A percentile compares a stretch with the other conserved stretches of the same genome.
These are phyloP conservation scores for Ceratina australensis DNA, from an alignment of 1,140 invertebrate genomes.

Conservation along the genomic window DNA sequence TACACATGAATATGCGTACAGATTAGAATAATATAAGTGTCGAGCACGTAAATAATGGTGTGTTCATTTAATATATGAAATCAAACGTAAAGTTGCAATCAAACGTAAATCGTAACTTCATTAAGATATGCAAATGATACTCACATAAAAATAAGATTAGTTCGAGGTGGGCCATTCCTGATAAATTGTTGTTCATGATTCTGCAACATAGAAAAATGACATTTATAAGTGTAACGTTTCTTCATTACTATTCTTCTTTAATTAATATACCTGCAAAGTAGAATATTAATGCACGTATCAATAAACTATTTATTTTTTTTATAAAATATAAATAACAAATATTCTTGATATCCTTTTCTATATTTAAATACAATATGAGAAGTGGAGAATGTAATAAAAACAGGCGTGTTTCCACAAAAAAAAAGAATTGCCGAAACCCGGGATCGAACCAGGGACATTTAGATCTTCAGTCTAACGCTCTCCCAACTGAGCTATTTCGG, in stretches of 20 bases:
- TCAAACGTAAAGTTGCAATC: too few species aligned
- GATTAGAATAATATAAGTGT: too few species aligned
- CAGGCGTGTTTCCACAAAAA: slow-evolving; percentile 35
- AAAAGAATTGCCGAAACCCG: slow-evolving; percentile 66
- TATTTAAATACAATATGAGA: neutral
- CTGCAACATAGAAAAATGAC: slow-evolving; percentile 34
- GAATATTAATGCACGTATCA: neutral
- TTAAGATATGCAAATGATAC: slow-evolving; percentile 45
- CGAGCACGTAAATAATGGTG: too few species aligned
- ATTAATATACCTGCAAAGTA: neutral
- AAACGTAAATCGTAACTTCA: too few species aligned
- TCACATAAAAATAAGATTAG: slow-evolving; percentile 71
- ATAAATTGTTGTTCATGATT: slow-evolving; percentile 59
- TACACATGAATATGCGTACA: too few species aligned
- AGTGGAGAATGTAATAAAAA: too few species aligned
- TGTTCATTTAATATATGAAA: too few species aligned
- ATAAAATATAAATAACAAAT: too few species aligned
- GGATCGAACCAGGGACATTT: slow-evolving; percentile 72
- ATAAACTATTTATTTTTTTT: neutral
- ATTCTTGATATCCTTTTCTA: neutral
- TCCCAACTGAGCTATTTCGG: slow-evolving; percentile 71
- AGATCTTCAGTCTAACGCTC: slow-evolving; percentile 66
- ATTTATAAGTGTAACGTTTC: neutral
- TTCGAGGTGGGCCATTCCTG: slow-evolving; percentile 66
- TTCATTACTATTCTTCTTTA: neutral